Evolutionary conservation across 2,113 vertebrate genomes (phyloP).

Genomic region (Tringa solitaria): DNA sequence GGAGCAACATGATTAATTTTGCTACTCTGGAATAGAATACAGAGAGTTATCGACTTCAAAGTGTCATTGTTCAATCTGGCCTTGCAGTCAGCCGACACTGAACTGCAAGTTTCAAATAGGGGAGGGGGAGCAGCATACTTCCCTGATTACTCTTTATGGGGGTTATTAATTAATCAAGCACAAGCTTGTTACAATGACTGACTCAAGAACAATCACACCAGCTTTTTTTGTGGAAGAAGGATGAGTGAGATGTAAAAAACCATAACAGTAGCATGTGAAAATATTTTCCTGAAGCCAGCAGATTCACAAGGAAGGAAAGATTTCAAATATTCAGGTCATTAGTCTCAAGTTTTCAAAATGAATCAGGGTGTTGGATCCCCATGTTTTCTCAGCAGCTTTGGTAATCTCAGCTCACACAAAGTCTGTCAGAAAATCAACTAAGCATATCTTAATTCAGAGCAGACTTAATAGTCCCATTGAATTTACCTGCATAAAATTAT

Average conservation of each 20-base stretch:
- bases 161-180: constrained; percentile 69
- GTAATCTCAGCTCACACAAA: background rate
- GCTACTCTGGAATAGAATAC: background rate
- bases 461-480: background rate
- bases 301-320: background rate
- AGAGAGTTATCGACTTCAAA: background rate
- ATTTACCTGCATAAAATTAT: background rate
- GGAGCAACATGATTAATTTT: constrained; percentile 7
- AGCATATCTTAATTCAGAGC: background rate
- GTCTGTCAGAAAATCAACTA: background rate
- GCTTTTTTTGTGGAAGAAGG: background rate
- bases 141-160: constrained; percentile 18
- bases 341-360: background rate
- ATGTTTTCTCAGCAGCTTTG: background rate
- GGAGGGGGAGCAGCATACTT: constrained; percentile 7
- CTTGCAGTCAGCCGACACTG: background rate
- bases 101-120: constrained; percentile 32
- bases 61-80: constrained; percentile 11
- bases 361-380: background rate
- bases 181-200: constrained; percentile 15
- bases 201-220: constrained; percentile 4
- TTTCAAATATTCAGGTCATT: background rate
- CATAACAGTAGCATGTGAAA: background rate
- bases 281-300: background rate
- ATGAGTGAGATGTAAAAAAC: background rate